A percentile compares a stretch with the other conserved stretches of the same genome.
phyloP scores from a whole-genome alignment of 2,797 vertebrate genomes.

The Novumbra hubbsi region DNA sequence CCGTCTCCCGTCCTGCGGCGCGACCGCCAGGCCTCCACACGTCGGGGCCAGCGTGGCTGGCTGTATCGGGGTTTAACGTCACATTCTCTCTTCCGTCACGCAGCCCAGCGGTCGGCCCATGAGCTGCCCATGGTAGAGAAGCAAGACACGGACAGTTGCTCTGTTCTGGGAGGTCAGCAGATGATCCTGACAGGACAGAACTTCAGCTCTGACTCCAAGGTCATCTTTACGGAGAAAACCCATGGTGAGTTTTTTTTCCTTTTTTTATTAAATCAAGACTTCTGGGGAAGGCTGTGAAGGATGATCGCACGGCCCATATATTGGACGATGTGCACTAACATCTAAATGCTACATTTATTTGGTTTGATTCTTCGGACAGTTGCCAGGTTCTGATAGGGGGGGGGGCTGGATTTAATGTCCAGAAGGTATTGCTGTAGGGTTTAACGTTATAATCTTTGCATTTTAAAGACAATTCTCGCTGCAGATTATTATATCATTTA shows the following conservation, averaged over 20 bases:
- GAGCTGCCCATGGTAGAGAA: slow-evolving; percentile 89
- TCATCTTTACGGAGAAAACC: slow-evolving; percentile 86
- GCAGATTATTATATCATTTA: not conserved
- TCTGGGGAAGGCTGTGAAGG: not conserved
- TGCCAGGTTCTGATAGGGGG: not conserved
- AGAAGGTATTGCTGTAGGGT: no score
- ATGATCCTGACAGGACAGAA: slow-evolving; percentile 89
- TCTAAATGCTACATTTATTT: not conserved
- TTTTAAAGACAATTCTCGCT: not conserved
- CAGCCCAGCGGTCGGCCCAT: slow-evolving; percentile 87
- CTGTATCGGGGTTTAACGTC: slow-evolving; percentile 5
- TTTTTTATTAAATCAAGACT: not conserved
- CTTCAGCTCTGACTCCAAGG: slow-evolving; percentile 87
- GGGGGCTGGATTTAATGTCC: no score
- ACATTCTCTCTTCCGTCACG: slow-evolving; percentile 41
- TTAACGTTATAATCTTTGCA: not conserved
- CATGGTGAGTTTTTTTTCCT: slow-evolving; percentile 71
- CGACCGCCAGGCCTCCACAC: not conserved
- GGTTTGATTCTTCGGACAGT: not conserved
- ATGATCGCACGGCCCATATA: not conserved
- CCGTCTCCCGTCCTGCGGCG: not conserved
- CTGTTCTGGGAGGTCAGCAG: slow-evolving; percentile 84
- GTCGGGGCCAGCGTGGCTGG: not conserved
- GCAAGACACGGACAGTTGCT: slow-evolving; percentile 82
- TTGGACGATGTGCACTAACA: not conserved